phyloP scores from a whole-genome alignment of 2,113 vertebrate genomes.

The Mixornis gularis region DNA sequence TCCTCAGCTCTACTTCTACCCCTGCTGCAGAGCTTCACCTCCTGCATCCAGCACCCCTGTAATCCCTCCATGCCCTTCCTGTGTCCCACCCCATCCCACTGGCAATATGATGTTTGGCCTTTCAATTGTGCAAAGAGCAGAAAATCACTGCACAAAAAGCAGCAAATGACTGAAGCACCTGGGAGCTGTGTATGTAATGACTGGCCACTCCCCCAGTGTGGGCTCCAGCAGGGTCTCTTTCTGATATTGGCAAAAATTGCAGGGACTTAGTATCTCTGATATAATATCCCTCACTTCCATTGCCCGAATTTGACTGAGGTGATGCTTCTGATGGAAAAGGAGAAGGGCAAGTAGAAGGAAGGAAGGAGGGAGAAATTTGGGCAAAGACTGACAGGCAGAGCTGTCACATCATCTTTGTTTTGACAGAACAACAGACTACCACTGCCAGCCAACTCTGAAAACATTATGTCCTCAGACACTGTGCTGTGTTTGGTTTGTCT shows the following conservation, averaged over 20 bases:
- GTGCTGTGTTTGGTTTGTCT: neutral
- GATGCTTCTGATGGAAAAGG: neutral
- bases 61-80: neutral
- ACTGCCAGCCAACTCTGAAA: neutral
- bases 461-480: neutral
- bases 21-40: neutral
- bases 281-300: neutral
- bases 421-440: neutral
- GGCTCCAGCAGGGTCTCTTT: neutral
- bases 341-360: neutral
- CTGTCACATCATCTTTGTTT: neutral
- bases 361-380: neutral
- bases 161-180: neutral
- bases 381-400: neutral
- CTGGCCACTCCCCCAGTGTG: rapidly evolving
- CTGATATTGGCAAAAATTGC: neutral
- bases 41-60: neutral
- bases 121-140: neutral
- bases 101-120: neutral
- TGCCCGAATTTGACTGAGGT: neutral
- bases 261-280: neutral
- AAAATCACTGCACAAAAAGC: neutral
- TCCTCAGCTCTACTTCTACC: neutral
- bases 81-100: neutral
- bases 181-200: rapidly evolving